These are phyloP conservation scores for Callorhinus ursinus DNA, from an alignment of 2,113 vertebrate species.

Conservation along the genomic window DNA sequence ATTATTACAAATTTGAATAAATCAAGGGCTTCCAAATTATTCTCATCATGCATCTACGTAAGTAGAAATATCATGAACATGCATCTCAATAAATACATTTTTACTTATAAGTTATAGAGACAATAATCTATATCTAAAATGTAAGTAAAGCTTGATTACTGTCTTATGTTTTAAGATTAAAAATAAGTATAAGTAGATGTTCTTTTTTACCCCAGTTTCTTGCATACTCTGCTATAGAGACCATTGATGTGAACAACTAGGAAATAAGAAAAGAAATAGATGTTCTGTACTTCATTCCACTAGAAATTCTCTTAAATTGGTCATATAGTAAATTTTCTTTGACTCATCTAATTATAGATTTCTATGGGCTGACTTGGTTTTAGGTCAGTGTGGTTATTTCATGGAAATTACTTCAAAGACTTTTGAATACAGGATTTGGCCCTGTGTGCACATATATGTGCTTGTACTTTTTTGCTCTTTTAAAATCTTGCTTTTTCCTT, in stretches of 20 bases:
- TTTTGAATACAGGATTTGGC: not conserved
- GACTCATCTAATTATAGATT: not conserved
- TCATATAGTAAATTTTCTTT: not conserved
- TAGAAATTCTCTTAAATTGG: not conserved
- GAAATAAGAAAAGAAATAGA: conserved; percentile 3
- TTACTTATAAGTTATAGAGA: not conserved
- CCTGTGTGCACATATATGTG: not conserved
- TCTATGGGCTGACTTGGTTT: not conserved
- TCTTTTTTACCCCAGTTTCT: not conserved
- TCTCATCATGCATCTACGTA: not conserved
- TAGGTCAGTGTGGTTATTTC: not conserved
- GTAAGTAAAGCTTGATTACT: not conserved
- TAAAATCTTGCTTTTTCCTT: not conserved
- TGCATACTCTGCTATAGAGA: not conserved
- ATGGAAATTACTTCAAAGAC: not conserved
- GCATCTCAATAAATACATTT: not conserved
- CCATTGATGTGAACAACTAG: not conserved
- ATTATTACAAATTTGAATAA: not conserved
- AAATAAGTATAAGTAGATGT: not conserved
- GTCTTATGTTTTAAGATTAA: not conserved
- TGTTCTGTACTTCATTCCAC: not conserved
- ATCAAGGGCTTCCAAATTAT: not conserved
- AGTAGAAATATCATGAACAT: not conserved
- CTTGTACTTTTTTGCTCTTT: not conserved
- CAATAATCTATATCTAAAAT: not conserved